These are phyloP conservation scores for Hippocampus comes DNA, from an alignment of 2,113 vertebrate genomes.

Conservation along the genomic window DNA sequence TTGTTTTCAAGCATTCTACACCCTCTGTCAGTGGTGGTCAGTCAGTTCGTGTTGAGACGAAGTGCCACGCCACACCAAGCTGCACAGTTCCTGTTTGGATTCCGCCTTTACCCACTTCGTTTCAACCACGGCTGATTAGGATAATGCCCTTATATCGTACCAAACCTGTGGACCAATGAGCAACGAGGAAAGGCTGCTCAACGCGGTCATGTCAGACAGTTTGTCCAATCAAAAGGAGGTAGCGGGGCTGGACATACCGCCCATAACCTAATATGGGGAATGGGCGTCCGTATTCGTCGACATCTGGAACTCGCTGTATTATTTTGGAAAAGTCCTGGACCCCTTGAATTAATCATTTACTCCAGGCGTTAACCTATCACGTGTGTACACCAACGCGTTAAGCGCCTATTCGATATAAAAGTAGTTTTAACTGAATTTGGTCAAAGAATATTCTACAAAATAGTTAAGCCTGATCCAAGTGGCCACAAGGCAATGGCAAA, in stretches of 20 bases:
- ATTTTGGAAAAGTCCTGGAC: background rate
- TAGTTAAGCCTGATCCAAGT: too few relatives aligned
- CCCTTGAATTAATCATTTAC: conserved; percentile 23
- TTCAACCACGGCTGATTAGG: conserved; percentile 61
- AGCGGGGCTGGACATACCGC: conserved; percentile 33
- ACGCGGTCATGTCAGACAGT: conserved; percentile 63
- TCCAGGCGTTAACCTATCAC: background rate
- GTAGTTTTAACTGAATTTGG: too few relatives aligned
- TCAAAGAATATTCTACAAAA: too few relatives aligned
- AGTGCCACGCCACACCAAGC: conserved; percentile 50
- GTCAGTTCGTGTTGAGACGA: conserved; percentile 43
- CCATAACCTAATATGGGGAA: conserved; percentile 58
- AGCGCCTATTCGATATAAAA: too few relatives aligned
- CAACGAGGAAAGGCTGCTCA: conserved; percentile 4
- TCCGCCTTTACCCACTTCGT: conserved; percentile 16
- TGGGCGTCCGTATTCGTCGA: background rate
- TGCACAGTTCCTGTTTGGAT: conserved; percentile 41
- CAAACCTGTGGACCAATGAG: conserved; percentile 68
- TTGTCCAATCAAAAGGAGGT: conserved; percentile 57
- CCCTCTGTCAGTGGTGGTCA: conserved; percentile 51
- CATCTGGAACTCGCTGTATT: background rate
- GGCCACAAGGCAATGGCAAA: too few relatives aligned
- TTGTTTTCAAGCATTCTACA: conserved; percentile 78
- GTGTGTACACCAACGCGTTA: background rate
- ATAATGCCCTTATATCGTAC: conserved; percentile 74